These are phyloP conservation scores for Venusia cambrica DNA, from an alignment of 2,888 invertebrate species.

Conservation along the genomic window DNA sequence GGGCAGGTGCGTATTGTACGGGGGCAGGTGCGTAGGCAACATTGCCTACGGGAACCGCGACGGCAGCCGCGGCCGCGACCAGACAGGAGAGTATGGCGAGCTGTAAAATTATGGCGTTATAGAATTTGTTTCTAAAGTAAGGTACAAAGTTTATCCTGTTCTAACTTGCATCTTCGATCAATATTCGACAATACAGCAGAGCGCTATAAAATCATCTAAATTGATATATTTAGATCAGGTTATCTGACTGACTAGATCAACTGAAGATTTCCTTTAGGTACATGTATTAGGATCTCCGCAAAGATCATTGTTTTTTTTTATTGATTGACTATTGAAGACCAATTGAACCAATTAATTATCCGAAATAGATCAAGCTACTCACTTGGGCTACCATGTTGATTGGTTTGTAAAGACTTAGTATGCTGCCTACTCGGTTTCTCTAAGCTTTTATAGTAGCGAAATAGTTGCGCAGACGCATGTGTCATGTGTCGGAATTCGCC, in stretches of 20 bases:
- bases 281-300: too few species aligned
- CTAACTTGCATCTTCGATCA: too few species aligned
- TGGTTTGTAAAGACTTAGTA: slow-evolving; percentile 54
- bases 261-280: too few species aligned
- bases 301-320: too few species aligned
- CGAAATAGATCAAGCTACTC: slow-evolving; percentile 38
- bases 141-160: too few species aligned
- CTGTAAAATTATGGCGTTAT: slow-evolving; percentile 39
- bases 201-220: too few species aligned
- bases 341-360: too few species aligned
- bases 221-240: too few species aligned
- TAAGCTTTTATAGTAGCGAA: slow-evolving; percentile 56
- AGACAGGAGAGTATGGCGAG: slow-evolving; percentile 44
- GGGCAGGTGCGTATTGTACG: slow-evolving; percentile 23
- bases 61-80: slow-evolving; percentile 48
- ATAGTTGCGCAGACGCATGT: slow-evolving; percentile 28
- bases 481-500: slow-evolving; percentile 25
- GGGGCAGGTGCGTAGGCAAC: slow-evolving; percentile 41
- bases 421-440: slow-evolving; percentile 32
- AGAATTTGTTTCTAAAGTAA: too few species aligned
- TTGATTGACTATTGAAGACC: too few species aligned
- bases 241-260: too few species aligned
- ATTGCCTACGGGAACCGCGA: slow-evolving; percentile 41
- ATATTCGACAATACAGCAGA: too few species aligned
- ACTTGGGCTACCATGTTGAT: slow-evolving; percentile 71